phyloP scores from a whole-genome alignment of 2,797 vertebrate genomes.

The Schizopygopsis malacanthus region DNA sequence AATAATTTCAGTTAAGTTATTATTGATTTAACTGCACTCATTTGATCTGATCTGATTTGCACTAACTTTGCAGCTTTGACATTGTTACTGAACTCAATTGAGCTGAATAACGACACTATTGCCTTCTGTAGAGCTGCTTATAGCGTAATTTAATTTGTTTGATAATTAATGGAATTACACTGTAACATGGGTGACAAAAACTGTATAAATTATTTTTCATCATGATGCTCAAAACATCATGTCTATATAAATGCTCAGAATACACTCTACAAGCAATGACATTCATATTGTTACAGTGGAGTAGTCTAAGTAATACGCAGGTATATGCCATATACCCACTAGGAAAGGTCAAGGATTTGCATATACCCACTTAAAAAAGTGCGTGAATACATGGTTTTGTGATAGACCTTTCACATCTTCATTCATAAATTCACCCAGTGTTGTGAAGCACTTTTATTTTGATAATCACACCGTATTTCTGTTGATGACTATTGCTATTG shows the following conservation, averaged over 20 bases:
- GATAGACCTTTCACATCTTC: neutral
- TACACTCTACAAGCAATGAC: neutral
- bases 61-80: neutral
- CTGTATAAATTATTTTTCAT: neutral
- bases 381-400: neutral
- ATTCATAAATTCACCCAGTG: too few species aligned
- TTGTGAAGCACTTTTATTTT: too few species aligned
- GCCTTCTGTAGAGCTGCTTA: neutral
- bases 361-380: neutral
- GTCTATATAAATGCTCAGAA: neutral
- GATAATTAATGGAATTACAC: neutral
- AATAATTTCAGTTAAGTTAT: neutral
- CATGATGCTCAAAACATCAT: neutral
- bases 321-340: neutral
- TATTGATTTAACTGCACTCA: neutral
- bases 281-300: neutral
- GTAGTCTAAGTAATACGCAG: neutral
- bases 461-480: too few species aligned
- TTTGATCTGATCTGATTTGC: too few species aligned
- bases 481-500: too few species aligned
- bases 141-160: neutral
- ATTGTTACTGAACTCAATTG: neutral
- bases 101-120: neutral
- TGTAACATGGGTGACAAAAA: neutral
- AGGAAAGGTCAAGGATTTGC: neutral